Conservation (phyloP, 2,888 invertebrate species). For the Cantharis flavilabris region DNA sequence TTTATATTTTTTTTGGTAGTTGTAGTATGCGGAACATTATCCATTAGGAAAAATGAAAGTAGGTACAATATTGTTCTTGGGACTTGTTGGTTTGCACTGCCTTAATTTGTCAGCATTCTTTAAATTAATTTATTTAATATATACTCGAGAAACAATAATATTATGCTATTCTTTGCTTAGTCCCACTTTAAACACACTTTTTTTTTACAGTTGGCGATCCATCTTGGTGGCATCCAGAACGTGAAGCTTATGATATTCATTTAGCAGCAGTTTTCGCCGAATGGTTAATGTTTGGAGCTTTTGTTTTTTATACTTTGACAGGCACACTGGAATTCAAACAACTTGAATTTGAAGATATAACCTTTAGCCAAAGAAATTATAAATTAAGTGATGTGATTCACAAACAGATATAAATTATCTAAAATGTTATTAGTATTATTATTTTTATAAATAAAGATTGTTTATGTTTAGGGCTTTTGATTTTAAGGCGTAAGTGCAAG, state of each 20-base stretch:
- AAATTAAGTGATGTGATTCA: background rate
- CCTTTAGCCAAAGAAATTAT: background rate
- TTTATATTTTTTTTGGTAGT: background rate
- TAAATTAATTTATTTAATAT: too few relatives aligned
- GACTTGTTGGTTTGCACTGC: background rate
- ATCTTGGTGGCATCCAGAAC: slow-evolving; percentile 12
- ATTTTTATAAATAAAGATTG: background rate
- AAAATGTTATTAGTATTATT: background rate
- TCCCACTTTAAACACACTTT: too few relatives aligned
- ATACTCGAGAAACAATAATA: too few relatives aligned
- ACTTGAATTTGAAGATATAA: slow-evolving; percentile 11
- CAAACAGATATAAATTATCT: background rate
- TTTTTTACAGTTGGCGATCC: background rate
- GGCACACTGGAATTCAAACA: slow-evolving; percentile 13
- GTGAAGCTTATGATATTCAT: slow-evolving; percentile 6
- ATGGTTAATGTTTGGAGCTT: slow-evolving; percentile 4
- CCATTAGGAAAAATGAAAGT: background rate
- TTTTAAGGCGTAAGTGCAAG: background rate
- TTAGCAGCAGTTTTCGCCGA: slow-evolving; percentile 9
- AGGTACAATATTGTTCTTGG: background rate
- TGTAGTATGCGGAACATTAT: background rate
- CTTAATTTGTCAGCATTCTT: background rate
- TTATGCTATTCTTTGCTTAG: too few relatives aligned
- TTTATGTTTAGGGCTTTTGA: background rate
- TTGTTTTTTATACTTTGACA: slow-evolving; percentile 2